These are phyloP conservation scores for Gulo gulo DNA, from an alignment of 2,113 vertebrate species.

Conservation along the genomic window DNA sequence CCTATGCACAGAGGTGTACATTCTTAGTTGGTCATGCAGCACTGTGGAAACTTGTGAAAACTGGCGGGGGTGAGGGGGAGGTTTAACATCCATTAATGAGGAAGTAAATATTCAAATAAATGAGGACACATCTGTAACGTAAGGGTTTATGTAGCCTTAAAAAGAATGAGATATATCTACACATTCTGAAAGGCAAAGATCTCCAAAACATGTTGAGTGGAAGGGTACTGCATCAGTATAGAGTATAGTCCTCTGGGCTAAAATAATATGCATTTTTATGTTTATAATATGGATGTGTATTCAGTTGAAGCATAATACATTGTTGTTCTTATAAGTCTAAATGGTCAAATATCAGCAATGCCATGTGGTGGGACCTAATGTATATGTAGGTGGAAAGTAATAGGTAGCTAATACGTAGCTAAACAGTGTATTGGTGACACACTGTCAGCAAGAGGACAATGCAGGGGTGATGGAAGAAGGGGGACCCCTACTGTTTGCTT, in stretches of 20 bases:
- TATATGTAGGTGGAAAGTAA: background rate
- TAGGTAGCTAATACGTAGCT: too few relatives aligned
- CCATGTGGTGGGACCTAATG: background rate
- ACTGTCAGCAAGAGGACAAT: background rate
- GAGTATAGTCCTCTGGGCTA: rapidly evolving
- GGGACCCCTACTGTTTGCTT: background rate
- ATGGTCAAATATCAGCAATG: background rate
- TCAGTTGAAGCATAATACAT: background rate
- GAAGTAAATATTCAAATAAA: background rate
- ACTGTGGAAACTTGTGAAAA: background rate
- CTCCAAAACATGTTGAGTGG: background rate
- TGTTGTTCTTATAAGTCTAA: background rate
- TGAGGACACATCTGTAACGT: background rate
- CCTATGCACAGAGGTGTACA: background rate
- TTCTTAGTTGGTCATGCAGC: background rate
- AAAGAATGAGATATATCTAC: background rate
- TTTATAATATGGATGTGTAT: too few relatives aligned
- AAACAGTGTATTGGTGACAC: rapidly evolving
- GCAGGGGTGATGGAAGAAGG: background rate
- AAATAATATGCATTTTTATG: background rate
- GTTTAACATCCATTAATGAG: background rate
- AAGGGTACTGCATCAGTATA: rapidly evolving
- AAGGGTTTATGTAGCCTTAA: background rate
- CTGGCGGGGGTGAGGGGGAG: rapidly evolving
- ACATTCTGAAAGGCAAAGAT: background rate